Base-by-base conservation (phyloP, 2,888 invertebrate genomes). In the Dynastes maya region DNA sequence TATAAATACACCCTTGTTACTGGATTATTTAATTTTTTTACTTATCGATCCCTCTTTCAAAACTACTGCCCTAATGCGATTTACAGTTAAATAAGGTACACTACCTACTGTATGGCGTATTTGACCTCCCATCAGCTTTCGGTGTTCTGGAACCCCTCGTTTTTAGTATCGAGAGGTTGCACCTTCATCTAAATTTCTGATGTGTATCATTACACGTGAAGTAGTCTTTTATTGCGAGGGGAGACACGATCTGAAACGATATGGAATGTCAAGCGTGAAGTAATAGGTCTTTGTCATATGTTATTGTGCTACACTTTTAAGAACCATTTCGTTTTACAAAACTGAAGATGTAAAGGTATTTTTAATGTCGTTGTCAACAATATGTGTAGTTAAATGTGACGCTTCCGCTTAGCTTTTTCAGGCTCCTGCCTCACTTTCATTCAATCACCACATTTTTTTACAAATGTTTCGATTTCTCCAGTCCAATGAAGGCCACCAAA, bases 21-120 rank as follows among this genome's bases (percentile, higher is more conserved):
- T 11, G 45, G 45, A 37, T 64, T 45, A 8, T 29, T 22, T 27
- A 29, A 27, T 45, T 8, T 58, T 55, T 55, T 58, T 11, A 29
- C 8, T 51, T 70, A 4, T 71, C 3, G 37, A 58, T 37, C 71
- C 71, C 71, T 55, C 55, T n/a, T 16, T 6, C 9, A 6, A 55
- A 37, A 9, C 45, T 37, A n/a, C 40, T 1, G 13, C 55, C 16
- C 58, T 58, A 71, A 71, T 58, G 37, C 37, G 55, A 55, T 58
- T 37, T 58, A 55, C 55, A 55, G 58, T 58, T 71, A 71, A 71
- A 71, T 71, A 71, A 55, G 32, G 71, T 32, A 71, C 11, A 40
- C 32, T 32, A 55, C 29, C 32, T 32, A 55, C 49, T 53, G 53
- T 49, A 71, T 58, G 55, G 55, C 55, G 22, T 58, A 32, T 71